These are phyloP conservation scores for Gopherus evgoodei DNA, from an alignment of 2,113 vertebrate genomes.

Conservation along the genomic window DNA sequence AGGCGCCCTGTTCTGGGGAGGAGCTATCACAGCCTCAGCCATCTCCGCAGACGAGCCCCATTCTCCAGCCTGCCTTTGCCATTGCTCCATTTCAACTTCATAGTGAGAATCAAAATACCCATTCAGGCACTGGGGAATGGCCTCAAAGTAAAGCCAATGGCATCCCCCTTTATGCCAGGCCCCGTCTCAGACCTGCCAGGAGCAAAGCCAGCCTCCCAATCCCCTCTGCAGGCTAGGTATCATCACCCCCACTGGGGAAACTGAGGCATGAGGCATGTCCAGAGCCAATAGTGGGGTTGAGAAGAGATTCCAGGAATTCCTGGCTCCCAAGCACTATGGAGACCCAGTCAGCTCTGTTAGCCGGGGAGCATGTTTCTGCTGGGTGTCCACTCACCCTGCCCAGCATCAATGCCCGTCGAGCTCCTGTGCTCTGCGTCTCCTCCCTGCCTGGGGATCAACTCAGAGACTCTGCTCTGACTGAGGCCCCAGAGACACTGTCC, in stretches of 20 bases:
- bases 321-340: not conserved
- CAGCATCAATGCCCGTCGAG: not conserved
- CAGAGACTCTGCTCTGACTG: not conserved
- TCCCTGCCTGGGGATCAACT: not conserved
- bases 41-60: not conserved
- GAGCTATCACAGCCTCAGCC: not conserved
- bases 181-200: not conserved
- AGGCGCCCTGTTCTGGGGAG: not conserved
- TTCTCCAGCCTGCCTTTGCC: not conserved
- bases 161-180: not conserved
- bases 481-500: not conserved
- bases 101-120: too few species aligned
- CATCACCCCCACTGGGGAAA: rapidly evolving
- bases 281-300: not conserved
- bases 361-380: not conserved
- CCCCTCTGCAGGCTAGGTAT: not conserved
- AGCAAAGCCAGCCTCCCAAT: not conserved
- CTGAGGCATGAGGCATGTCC: too few species aligned
- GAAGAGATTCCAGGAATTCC: not conserved
- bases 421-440: not conserved
- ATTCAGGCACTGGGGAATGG: not conserved
- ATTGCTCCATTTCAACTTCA: not conserved
- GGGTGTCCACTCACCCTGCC: not conserved
- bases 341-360: not conserved
- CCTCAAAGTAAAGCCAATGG: not conserved